Conservation (phyloP, 1,140 invertebrate species). For the Ostrea edulis region DNA sequence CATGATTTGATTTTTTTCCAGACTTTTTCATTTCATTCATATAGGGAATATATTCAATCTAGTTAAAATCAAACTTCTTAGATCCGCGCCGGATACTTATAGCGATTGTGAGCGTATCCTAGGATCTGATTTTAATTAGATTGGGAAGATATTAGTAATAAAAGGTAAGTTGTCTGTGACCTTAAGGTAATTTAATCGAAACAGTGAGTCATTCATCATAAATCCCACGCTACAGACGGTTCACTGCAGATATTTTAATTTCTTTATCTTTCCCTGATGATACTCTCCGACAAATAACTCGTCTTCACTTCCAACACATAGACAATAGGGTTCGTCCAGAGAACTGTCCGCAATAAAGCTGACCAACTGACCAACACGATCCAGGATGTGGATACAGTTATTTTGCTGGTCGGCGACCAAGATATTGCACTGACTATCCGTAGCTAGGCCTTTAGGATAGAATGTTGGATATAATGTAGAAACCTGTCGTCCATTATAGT, state of each 20-base stretch:
- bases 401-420: background rate
- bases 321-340: background rate
- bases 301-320: background rate
- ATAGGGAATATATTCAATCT: no score
- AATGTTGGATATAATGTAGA: background rate
- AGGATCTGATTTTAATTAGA: no score
- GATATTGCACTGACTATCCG: conserved; percentile 3
- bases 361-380: conserved; percentile 17
- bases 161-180: no score
- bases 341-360: background rate
- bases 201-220: no score
- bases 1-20: no score
- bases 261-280: background rate
- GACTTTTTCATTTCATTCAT: no score
- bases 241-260: background rate
- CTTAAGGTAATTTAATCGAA: no score
- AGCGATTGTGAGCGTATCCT: no score
- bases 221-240: background rate
- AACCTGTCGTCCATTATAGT: background rate
- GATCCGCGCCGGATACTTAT: no score
- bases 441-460: background rate
- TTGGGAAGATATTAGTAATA: no score
- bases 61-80: no score
- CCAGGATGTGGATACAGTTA: conserved; percentile 19
- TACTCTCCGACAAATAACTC: conserved; percentile 6